phyloP scores from a whole-genome alignment of 1,140 invertebrate genomes.

The Matsumurasca onukii region DNA sequence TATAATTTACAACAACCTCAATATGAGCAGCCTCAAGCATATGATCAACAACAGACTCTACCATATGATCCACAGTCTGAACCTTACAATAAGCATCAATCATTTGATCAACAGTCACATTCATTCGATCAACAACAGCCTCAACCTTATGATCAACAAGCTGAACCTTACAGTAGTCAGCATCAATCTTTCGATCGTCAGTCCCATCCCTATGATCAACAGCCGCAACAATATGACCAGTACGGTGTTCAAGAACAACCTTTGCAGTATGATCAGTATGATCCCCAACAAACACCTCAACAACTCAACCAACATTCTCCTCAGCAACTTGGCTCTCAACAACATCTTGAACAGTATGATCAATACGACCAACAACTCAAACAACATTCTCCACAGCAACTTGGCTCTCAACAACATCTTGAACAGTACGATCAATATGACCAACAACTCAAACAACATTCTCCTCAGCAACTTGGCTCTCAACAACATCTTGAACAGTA shows the following conservation, averaged over 20 bases:
- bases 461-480: neutral
- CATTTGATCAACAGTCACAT: too few species aligned
- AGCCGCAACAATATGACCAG: neutral
- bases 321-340: neutral
- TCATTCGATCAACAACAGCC: too few species aligned
- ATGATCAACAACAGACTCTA: neutral
- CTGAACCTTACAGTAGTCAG: too few species aligned
- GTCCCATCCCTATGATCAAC: neutral
- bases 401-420: too few species aligned
- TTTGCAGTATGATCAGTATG: conserved; percentile 9
- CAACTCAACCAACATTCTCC: neutral
- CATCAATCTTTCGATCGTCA: too few species aligned
- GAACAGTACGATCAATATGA: conserved; percentile 7
- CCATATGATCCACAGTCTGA: neutral
- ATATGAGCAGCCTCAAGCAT: neutral
- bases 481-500: neutral
- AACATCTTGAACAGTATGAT: neutral
- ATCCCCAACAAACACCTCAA: neutral
- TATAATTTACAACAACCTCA: too few species aligned
- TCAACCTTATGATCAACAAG: too few species aligned
- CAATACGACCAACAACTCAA: neutral
- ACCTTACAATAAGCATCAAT: too few species aligned
- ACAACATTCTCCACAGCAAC: neutral
- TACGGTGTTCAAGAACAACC: neutral
- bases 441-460: neutral